Conservation (phyloP, 2,113 vertebrate species). For the Phaetusa simplex region DNA sequence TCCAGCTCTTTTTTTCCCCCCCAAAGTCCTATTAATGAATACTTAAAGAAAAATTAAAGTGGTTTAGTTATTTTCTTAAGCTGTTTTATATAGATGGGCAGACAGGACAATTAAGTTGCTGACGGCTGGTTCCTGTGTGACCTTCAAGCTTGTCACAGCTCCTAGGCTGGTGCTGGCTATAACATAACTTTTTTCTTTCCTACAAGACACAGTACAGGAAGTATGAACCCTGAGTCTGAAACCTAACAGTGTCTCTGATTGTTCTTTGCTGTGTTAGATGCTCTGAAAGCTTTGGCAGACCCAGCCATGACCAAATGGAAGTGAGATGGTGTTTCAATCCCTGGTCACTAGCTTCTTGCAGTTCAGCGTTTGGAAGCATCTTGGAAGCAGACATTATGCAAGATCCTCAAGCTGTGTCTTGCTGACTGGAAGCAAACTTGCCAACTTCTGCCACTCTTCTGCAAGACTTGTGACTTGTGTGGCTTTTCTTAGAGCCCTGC, state of each 20-base stretch:
- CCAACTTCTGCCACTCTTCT: constrained; percentile 48
- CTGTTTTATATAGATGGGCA: neutral
- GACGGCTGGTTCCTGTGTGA: neutral
- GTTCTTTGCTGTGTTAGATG: neutral
- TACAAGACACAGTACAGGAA: neutral
- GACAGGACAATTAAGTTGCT: neutral
- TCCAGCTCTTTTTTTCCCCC: neutral
- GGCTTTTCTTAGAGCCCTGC: constrained; percentile 36
- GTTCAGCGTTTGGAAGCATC: constrained; percentile 17
- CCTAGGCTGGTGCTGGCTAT: neutral
- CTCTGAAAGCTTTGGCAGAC: constrained; percentile 23
- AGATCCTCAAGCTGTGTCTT: constrained; percentile 41
- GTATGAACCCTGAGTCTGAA: neutral
- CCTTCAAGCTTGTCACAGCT: neutral
- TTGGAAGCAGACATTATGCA: constrained; percentile 32
- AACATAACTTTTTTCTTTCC: neutral
- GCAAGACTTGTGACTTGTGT: constrained; percentile 46
- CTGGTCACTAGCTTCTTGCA: constrained; percentile 39
- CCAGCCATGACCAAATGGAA: constrained; percentile 7
- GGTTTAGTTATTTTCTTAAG: neutral
- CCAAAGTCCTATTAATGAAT: neutral
- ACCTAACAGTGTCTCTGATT: constrained; percentile 22
- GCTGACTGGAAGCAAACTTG: constrained; percentile 41
- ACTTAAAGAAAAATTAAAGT: neutral
- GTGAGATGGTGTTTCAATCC: neutral